Evolutionary conservation across 2,797 vertebrate genomes (phyloP), one percentile per base, ranked within the genome.

Genomic region (Trichosurus vulpecula): DNA sequence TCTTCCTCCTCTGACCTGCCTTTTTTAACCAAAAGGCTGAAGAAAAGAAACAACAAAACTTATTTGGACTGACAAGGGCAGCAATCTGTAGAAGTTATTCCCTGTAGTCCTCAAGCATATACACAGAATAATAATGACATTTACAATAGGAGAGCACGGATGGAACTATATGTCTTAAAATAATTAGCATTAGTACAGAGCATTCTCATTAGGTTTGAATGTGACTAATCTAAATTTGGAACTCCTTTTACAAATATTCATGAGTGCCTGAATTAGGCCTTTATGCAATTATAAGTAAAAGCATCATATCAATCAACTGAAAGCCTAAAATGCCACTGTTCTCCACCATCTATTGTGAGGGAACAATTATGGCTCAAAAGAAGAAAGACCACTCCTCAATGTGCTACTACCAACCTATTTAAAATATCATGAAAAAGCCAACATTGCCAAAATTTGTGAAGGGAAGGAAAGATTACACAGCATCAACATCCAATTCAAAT

Each of bases 191-290:
- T 54, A 55, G 58, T 56, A 47, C 4, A 52, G 27, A 54, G n/a
- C 13, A 58, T 27, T 30, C 3, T 94, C 14, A 31, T 74, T 95
- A 93, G 35, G 16, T 19, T 92, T 41, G 55, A 61, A 93, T 93
- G 54, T 52, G 81, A 93, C 89, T 90, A 89, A 54, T 11, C 52
- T 93, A 94, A 47, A 57, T 94, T 91, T 93, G 61, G 41, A 92
- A 54, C 4, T 92, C 25, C 3, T 92, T 96, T 96, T 87, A 61
- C 9, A 55, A 81, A 96, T 58, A 53, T 58, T 95, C 61, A 55
- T 13, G 19, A 92, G n/a, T 12, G 0, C 10, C 22, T 9, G 30
- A 51, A 66, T 54, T 90, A 31, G 13, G 25, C 51, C 56, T 92
- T 47, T 74, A 27, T 74, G 27, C 41, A n/a, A 11, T 16, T 56